Base-by-base conservation (phyloP, 2,888 invertebrate genomes). In the Oxycera nigricornis region DNA sequence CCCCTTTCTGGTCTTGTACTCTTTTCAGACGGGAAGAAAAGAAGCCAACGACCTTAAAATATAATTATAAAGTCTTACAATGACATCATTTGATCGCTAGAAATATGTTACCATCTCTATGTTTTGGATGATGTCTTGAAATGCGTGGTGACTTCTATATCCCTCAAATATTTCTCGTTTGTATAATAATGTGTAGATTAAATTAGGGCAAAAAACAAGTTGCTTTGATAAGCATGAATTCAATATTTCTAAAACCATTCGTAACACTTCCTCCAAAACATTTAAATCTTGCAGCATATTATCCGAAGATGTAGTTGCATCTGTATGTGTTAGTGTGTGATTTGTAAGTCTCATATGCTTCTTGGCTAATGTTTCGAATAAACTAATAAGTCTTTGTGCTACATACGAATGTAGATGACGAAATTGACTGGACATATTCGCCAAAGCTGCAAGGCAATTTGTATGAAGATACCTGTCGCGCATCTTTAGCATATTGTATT, bases 381-480 rank as follows among this genome's bases (percentile, higher is more conserved):
- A 85, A 41, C 95, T 95, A 73, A 99, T 90, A 76, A 99, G 86
- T 80, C 97, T 90, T 85, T 99, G 98, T 73, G 97, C 94, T 7
- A 98, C 98, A 83, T 97, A 97, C 0, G 98, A 96, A 85, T 98
- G 97, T 22, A 99, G 87, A 74, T 94, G 91, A 80, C 94, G 90
- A 84, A 98, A 98, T 82, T 93, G 92, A 78, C 91, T 92, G 41
- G 98, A 98, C 98, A 99, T 98, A 81, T 99, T 99, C 17, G 99
- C 98, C 79, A 99, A 88, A 4, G 98, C 98, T 1, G 99, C 99
- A 77, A 99, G 87, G 83, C 98, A 98, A 86, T 99, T 99, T 2
- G 98, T 98, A 84, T 99, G 99, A 20, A 99, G 88, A 85, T 99
- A 99, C 85, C 97, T 97, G 83, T 98, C 98, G 78, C 97, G 89